Evolutionary conservation across 1,140 invertebrate species (phyloP).

Genomic region (Argopecten irradians): DNA sequence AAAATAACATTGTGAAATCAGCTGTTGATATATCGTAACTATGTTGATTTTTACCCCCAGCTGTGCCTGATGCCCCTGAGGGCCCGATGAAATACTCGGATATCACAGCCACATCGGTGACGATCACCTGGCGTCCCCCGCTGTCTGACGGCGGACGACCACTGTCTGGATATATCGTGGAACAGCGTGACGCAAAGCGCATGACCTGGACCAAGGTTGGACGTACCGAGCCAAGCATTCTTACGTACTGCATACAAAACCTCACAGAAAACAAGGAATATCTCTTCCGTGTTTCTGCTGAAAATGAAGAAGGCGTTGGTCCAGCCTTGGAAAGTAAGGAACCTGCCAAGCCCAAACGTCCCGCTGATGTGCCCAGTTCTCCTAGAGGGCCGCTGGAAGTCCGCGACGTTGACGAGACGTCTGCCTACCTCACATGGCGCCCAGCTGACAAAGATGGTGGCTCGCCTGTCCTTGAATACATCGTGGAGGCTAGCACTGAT

Average conservation of each 20-base stretch:
- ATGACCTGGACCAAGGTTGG: constrained; percentile 55
- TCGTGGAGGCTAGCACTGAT: constrained; percentile 86
- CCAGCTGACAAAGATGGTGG: constrained; percentile 99
- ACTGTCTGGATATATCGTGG: constrained; percentile 68
- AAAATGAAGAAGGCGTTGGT: constrained; percentile 94
- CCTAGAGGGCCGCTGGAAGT: constrained; percentile 77
- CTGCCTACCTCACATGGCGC: constrained; percentile 95
- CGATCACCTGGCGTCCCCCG: constrained; percentile 95
- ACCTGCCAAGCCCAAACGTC: constrained; percentile 64
- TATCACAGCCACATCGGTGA: constrained; percentile 94
- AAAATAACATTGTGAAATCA: too few species aligned
- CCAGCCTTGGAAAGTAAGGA: constrained; percentile 87
- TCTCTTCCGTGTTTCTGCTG: constrained; percentile 93
- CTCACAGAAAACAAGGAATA: constrained; percentile 96
- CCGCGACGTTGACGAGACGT: constrained; percentile 80
- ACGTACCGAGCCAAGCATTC: constrained; percentile 53
- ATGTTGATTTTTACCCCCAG: constrained; percentile 77
- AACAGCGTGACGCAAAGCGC: constrained; percentile 71
- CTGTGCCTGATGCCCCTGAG: constrained; percentile 90
- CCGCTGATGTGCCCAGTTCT: constrained; percentile 47
- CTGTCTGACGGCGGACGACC: constrained; percentile 81
- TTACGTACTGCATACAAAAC: constrained; percentile 82
- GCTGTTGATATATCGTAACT: too few species aligned
- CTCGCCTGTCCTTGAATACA: constrained; percentile 93
- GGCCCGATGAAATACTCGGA: constrained; percentile 88